A percentile compares a stretch with the other conserved stretches of the same genome.
Evolutionary conservation across 2,888 invertebrate genomes (phyloP).

Genomic region (Apotomis turbidana): DNA sequence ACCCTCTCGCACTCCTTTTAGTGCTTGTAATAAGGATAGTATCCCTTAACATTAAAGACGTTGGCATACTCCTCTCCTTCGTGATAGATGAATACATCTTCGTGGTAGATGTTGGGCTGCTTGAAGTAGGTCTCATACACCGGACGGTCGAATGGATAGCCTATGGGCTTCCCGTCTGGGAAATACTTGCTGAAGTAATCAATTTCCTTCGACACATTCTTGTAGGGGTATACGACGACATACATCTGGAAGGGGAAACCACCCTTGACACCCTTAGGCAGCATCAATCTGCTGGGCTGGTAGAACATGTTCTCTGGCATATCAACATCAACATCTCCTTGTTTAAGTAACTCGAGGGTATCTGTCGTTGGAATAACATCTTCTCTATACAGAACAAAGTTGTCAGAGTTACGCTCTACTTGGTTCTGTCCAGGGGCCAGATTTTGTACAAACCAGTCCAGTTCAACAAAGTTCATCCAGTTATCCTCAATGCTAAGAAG

Average conservation of each 20-base stretch:
- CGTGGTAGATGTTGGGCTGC: no score
- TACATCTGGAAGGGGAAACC: constrained; percentile 17
- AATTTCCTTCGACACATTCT: constrained; percentile 65
- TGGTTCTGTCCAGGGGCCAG: constrained; percentile 55
- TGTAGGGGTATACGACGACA: constrained; percentile 50
- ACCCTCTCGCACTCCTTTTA: not conserved
- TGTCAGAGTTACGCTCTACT: not conserved
- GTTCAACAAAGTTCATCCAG: constrained; percentile 74
- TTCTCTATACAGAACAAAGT: constrained; percentile 85
- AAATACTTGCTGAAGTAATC: constrained; percentile 59
- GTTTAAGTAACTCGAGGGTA: constrained; percentile 83
- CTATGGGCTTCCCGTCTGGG: constrained; percentile 39
- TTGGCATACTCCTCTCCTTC: constrained; percentile 1
- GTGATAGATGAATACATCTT: constrained; percentile 8
- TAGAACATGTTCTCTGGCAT: constrained; percentile 15
- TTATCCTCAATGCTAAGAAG: constrained; percentile 19
- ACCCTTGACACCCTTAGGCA: not conserved
- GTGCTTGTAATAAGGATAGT: constrained; percentile 8
- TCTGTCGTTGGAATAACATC: constrained; percentile 86
- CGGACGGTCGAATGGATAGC: constrained; percentile 17
- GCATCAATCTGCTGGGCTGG: constrained; percentile 4
- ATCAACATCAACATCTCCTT: constrained; percentile 52
- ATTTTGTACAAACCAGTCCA: constrained; percentile 85
- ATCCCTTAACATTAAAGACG: constrained; percentile 47
- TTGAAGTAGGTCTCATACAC: constrained; percentile 6